These are phyloP conservation scores for Chelonia mydas DNA, from an alignment of 2,797 vertebrate genomes.

Conservation along the genomic window DNA sequence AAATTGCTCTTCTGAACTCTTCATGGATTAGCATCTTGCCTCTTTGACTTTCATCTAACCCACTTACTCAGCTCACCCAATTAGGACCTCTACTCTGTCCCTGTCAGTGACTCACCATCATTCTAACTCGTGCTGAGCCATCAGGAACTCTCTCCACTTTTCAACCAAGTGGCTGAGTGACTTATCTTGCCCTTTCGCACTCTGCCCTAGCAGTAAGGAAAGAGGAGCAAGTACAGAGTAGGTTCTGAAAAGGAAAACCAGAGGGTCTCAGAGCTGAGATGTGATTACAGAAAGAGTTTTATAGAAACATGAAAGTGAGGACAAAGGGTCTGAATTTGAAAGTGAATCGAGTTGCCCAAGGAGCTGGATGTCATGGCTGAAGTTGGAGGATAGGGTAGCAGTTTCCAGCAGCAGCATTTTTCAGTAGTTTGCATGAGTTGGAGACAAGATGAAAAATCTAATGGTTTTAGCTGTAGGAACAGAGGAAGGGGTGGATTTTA, in stretches of 20 bases:
- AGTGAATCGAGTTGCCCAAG: background rate
- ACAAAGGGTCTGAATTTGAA: background rate
- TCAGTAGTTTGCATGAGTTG: background rate
- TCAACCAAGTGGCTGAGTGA: background rate
- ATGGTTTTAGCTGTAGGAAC: background rate
- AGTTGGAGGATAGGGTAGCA: background rate
- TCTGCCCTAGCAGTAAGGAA: accelerated
- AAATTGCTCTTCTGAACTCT: background rate
- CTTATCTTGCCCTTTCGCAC: background rate
- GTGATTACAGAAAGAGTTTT: background rate
- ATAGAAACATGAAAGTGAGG: background rate
- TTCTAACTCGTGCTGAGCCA: background rate
- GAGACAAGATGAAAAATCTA: background rate
- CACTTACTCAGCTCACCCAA: background rate
- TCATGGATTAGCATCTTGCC: background rate
- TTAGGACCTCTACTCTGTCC: background rate
- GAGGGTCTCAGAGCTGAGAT: background rate
- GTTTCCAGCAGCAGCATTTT: background rate
- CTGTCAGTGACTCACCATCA: background rate
- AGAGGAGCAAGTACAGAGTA: background rate
- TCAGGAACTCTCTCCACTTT: background rate
- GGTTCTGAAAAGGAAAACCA: background rate
- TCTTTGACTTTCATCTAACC: background rate
- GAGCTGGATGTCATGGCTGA: too few relatives aligned
- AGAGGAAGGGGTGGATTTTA: background rate